A percentile compares a stretch with the other conserved stretches of the same genome.
Evolutionary conservation across 2,113 vertebrate genomes (phyloP).

Genomic region (Ceuthmochares aereus): DNA sequence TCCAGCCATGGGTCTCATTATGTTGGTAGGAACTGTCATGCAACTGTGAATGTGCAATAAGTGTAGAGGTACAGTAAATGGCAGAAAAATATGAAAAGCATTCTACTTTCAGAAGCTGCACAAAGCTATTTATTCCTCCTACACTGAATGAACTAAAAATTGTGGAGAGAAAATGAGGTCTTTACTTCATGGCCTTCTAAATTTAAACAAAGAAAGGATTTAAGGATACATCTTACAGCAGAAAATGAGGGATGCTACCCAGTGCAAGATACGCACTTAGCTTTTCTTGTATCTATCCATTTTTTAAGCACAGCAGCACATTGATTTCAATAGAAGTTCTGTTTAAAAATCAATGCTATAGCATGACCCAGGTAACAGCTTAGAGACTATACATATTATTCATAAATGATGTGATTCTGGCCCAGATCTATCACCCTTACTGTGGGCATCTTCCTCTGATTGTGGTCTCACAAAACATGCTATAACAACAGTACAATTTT

Average conservation of each 20-base stretch:
- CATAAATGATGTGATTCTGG: slow-evolving; percentile 19
- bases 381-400: slow-evolving; percentile 16
- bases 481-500: background rate
- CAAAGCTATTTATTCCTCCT: slow-evolving; percentile 71
- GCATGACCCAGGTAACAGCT: slow-evolving; percentile 34
- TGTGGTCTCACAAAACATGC: background rate
- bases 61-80: slow-evolving; percentile 72
- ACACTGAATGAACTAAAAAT: slow-evolving; percentile 67
- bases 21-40: slow-evolving; percentile 72
- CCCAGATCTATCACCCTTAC: background rate
- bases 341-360: slow-evolving; percentile 57
- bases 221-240: slow-evolving; percentile 21
- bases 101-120: slow-evolving; percentile 71
- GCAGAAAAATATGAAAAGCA: slow-evolving; percentile 69
- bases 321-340: slow-evolving; percentile 51
- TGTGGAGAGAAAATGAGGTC: slow-evolving; percentile 45
- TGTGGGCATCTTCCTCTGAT: background rate
- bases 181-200: slow-evolving; percentile 62
- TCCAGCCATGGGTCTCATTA: slow-evolving; percentile 71
- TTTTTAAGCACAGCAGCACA: slow-evolving; percentile 30
- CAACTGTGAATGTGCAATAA: slow-evolving; percentile 74
- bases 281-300: slow-evolving; percentile 30
- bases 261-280: slow-evolving; percentile 24
- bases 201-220: slow-evolving; percentile 65
- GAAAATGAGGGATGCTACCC: slow-evolving; percentile 43